Base-by-base conservation (phyloP, 1,140 invertebrate genomes). In the Nixonia krombeini region DNA sequence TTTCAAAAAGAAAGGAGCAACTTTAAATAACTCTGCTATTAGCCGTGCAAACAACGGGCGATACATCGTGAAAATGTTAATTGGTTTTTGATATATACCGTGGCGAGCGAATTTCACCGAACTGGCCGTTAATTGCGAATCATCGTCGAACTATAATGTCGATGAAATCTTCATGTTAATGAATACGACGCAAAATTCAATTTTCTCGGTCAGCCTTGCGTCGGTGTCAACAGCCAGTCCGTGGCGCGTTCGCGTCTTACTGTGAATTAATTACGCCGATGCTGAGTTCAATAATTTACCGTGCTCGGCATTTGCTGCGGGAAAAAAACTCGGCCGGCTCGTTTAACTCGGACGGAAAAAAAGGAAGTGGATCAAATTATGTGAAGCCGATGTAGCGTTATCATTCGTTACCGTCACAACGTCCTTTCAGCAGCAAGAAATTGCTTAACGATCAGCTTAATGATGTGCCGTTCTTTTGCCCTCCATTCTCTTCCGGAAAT, bases 391-490 rank as follows among this genome's bases (percentile, higher is more conserved):
- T 50, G 58, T 42, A 16, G 58, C 41, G n/a, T 44, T 44, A 40
- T 16, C 37, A 40, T 40, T 40, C 58, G 25, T 42, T 42, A 42
- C 40, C 12, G 10, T n/a, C 59, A 59, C 59, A n/a, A 52, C 52
- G 52, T 64, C 45, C 16, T 40, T 61, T 42, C 44, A 38, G 16
- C 25, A 33, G 51, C 59, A 64, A 70, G 59, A 70, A 70, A 70
- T 70, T 70, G 67, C 67, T 70, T 70, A 70, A 65, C 61, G 67
- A 70, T 70, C 61, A 50, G 52, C 62, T 70, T 70, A 70, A 70
- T 70, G 68, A 70, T 66, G 57, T 49, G 57, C 57, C 57, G 68
- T 70, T 70, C 57, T 70, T n/a, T 70, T 64, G 55, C 31, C 52
- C 33, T 62, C 61, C 42, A 65, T 65, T 65, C 62, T 70, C n/a